A percentile compares a stretch with the other conserved stretches of the same genome.
These are phyloP conservation scores for Drosophila elegans DNA, from an alignment of 1,140 invertebrate genomes.

Conservation along the genomic window DNA sequence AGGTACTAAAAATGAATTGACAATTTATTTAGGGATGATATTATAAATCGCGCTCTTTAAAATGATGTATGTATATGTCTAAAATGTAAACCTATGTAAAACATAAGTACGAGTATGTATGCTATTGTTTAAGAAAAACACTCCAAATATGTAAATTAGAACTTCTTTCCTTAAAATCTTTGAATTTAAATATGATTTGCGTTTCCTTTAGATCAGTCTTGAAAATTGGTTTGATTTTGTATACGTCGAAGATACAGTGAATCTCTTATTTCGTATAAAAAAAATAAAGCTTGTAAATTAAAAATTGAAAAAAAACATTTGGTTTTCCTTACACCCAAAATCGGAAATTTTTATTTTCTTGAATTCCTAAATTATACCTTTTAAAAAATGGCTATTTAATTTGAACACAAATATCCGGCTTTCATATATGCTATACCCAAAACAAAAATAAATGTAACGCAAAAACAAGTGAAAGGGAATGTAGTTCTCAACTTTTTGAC, in stretches of 20 bases:
- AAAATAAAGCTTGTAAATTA: slow-evolving; percentile 79
- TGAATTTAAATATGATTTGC: slow-evolving; percentile 58
- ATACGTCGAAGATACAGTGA: slow-evolving; percentile 34
- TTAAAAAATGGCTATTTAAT: no score
- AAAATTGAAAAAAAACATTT: slow-evolving; percentile 22
- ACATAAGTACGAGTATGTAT: slow-evolving; percentile 70
- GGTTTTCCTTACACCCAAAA: slow-evolving; percentile 8
- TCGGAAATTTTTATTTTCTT: not conserved
- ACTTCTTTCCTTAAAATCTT: slow-evolving; percentile 25
- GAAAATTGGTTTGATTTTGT: slow-evolving; percentile 17
- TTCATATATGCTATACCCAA: no score
- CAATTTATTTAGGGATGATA: slow-evolving; percentile 52
- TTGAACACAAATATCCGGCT: no score
- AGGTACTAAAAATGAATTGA: slow-evolving; percentile 61
- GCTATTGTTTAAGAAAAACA: slow-evolving; percentile 69
- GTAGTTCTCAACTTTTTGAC: slow-evolving; percentile 5
- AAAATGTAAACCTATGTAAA: slow-evolving; percentile 78
- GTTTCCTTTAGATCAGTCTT: slow-evolving; percentile 13
- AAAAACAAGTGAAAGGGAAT: not conserved
- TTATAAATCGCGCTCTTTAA: slow-evolving; percentile 53
- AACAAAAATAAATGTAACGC: no score
- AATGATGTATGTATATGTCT: slow-evolving; percentile 68
- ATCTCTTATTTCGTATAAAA: slow-evolving; percentile 45
- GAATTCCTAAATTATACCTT: no score
- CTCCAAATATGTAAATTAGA: slow-evolving; percentile 81